Base-by-base conservation (phyloP, 2,113 vertebrate genomes). In the Rhizomys pruinosus region DNA sequence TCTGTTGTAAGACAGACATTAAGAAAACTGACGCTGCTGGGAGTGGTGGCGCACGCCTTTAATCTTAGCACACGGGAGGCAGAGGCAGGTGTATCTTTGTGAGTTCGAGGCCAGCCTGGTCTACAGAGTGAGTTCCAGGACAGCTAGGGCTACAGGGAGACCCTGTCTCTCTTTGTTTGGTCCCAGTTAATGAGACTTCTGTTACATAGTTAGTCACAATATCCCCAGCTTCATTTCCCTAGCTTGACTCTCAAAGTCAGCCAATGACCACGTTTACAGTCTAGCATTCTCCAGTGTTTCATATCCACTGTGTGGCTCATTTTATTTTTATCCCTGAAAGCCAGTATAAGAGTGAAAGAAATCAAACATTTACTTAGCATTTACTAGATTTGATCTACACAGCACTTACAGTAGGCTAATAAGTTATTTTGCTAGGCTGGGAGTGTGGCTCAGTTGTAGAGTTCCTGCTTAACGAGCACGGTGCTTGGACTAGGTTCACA, bases 81-180 rank as follows among this genome's bases (percentile, higher is more conserved):
- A n/a, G n/a, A n/a, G n/a, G n/a, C n/a, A n/a, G n/a, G n/a, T n/a
- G n/a, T n/a, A n/a, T n/a, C n/a, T n/a, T n/a, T n/a, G n/a, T n/a
- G n/a, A n/a, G n/a, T n/a, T n/a, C n/a, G n/a, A n/a, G n/a, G n/a
- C n/a, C n/a, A n/a, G n/a, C n/a, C n/a, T n/a, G n/a, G n/a, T n/a
- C n/a, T n/a, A n/a, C n/a, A n/a, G n/a, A n/a, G n/a, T n/a, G n/a
- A n/a, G n/a, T n/a, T n/a, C n/a, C n/a, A n/a, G n/a, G n/a, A n/a
- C n/a, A n/a, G n/a, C n/a, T n/a, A n/a, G n/a, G n/a, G n/a, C n/a
- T n/a, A n/a, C n/a, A n/a, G n/a, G n/a, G n/a, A n/a, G n/a, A n/a
- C n/a, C n/a, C n/a, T n/a, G n/a, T n/a, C n/a, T n/a, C n/a, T n/a
- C 37, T 90, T 74, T 94, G 86, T 94, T 87, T 92, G 47, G 47